Conservation (phyloP, 2,888 invertebrate genomes). For the Sceliomorpha sp. region DNA sequence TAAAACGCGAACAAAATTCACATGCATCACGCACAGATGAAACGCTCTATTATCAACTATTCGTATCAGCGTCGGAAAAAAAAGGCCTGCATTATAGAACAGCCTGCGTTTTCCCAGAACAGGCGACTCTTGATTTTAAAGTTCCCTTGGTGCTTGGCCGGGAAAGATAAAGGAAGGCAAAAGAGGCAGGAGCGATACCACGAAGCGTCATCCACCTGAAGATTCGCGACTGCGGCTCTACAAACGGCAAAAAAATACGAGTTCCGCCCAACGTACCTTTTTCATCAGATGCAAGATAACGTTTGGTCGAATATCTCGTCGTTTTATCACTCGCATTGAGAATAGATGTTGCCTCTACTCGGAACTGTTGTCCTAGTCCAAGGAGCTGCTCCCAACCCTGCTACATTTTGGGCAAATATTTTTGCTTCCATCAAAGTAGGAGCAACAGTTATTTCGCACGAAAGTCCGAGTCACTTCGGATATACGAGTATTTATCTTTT, state of each 20-base stretch:
- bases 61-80: conserved; percentile 2
- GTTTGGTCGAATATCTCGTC: conserved; percentile 29
- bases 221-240: conserved; percentile 47
- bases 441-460: too few relatives aligned
- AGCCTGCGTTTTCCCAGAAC: conserved; percentile 40
- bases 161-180: conserved; percentile 45
- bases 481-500: too few relatives aligned
- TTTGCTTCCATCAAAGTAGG: too few relatives aligned
- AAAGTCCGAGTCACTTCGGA: too few relatives aligned
- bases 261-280: conserved; percentile 23
- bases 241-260: conserved; percentile 42
- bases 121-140: not conserved
- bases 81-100: conserved; percentile 32
- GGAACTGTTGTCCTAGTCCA: conserved; percentile 4
- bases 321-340: conserved; percentile 32
- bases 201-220: conserved; percentile 50
- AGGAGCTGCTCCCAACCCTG: too few relatives aligned
- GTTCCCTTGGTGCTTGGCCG: conserved; percentile 30
- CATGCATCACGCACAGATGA: conserved; percentile 8
- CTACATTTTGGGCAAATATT: too few relatives aligned
- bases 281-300: conserved; percentile 48
- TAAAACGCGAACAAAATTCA: too few relatives aligned
- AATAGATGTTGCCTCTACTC: conserved; percentile 10
- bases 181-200: conserved; percentile 38
- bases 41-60: conserved; percentile 14